Percentiles rank a stretch among this genome's conserved stretches.
These are phyloP conservation scores for Pheosia gnoma DNA, from an alignment of 2,888 invertebrate species.

Conservation along the genomic window DNA sequence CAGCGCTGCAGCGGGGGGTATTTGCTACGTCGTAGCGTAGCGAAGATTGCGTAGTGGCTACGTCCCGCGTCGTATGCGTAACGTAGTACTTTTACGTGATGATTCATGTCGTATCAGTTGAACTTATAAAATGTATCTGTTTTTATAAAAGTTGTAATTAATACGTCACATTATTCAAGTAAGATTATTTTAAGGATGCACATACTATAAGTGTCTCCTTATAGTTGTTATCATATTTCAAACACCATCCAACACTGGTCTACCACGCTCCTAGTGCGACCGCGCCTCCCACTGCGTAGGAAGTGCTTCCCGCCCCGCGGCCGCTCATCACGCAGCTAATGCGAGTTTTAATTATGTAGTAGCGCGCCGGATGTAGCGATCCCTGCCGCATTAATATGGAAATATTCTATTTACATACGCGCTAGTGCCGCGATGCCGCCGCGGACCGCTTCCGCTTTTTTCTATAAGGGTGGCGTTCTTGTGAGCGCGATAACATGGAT, in stretches of 20 bases:
- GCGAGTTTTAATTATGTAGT: conserved; percentile 52
- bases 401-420: conserved; percentile 51
- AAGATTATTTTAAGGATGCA: too few relatives aligned
- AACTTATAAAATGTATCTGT: too few relatives aligned
- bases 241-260: too few relatives aligned
- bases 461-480: conserved; percentile 1
- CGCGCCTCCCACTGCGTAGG: conserved; percentile 11
- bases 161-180: too few relatives aligned
- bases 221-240: too few relatives aligned
- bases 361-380: conserved; percentile 37
- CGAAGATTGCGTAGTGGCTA: not conserved
- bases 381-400: conserved; percentile 47
- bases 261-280: conserved; percentile 6
- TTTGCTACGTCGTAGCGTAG: not conserved
- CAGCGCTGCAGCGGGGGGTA: not conserved
- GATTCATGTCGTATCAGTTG: too few relatives aligned
- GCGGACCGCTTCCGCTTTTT: conserved; percentile 10
- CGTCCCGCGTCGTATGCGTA: not conserved
- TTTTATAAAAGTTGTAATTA: too few relatives aligned
- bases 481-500: not conserved
- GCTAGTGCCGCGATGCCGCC: conserved; percentile 11
- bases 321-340: conserved; percentile 40
- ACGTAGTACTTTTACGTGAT: not conserved
- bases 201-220: too few relatives aligned
- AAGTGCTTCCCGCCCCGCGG: conserved; percentile 7